These are phyloP conservation scores for Fragum whitleyi DNA, from an alignment of 2,888 invertebrate genomes.

Conservation along the genomic window DNA sequence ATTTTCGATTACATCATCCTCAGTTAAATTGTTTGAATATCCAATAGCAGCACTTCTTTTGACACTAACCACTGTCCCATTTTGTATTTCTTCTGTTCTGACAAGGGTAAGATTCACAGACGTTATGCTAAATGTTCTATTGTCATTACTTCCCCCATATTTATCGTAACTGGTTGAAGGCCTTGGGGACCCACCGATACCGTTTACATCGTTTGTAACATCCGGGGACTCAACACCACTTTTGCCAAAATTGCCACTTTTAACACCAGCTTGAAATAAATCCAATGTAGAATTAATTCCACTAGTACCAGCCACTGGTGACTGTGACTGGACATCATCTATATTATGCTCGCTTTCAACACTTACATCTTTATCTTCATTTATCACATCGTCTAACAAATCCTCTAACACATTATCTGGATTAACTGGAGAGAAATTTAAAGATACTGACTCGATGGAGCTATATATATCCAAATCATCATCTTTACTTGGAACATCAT, in stretches of 20 bases:
- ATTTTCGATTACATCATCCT: conserved; percentile 14
- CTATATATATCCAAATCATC: background rate
- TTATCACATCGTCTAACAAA: background rate
- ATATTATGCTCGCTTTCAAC: background rate
- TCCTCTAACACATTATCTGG: background rate
- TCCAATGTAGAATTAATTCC: too few relatives aligned
- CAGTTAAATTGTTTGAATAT: conserved; percentile 7
- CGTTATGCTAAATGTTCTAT: conserved; percentile 1
- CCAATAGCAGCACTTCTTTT: conserved; percentile 10
- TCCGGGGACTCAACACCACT: background rate
- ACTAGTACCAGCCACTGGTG: background rate
- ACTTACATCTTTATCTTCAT: background rate
- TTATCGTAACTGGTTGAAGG: background rate
- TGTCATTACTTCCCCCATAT: background rate
- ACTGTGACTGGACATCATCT: background rate
- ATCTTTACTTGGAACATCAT: background rate
- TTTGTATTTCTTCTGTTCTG: conserved; percentile 20
- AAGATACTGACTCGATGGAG: background rate
- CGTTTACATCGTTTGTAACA: background rate
- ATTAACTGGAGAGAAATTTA: background rate
- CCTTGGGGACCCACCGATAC: background rate
- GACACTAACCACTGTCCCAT: background rate
- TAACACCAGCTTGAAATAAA: too few relatives aligned
- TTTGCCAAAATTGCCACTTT: background rate
- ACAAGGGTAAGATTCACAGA: conserved; percentile 11